Conservation (phyloP, 2,113 vertebrate species). For the Electrona antarctica region DNA sequence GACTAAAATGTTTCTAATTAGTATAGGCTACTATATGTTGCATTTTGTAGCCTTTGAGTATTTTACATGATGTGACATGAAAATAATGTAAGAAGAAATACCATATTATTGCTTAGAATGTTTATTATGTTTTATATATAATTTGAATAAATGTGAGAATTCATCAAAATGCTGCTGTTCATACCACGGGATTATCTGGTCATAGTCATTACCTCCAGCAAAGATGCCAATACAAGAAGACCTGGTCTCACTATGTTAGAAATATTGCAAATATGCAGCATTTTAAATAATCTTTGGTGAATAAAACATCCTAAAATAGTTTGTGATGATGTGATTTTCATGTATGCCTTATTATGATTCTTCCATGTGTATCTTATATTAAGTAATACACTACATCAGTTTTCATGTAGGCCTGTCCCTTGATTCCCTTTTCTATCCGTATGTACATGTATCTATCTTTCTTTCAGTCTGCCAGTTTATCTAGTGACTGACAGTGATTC, state of each 20-base stretch:
- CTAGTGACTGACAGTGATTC: too few species aligned
- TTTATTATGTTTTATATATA: too few species aligned
- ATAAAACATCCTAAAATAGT: too few species aligned
- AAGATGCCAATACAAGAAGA: neutral
- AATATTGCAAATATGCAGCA: neutral
- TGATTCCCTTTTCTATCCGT: neutral
- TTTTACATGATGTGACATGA: conserved; percentile 16
- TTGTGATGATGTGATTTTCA: neutral
- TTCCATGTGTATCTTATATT: conserved; percentile 3
- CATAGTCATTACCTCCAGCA: neutral
- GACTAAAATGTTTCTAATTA: conserved; percentile 32
- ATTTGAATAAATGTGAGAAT: neutral
- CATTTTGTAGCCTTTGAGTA: conserved; percentile 29
- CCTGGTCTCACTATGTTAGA: neutral
- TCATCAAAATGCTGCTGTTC: neutral
- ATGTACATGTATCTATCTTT: neutral
- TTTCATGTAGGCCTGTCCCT: neutral
- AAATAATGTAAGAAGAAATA: conserved; percentile 16
- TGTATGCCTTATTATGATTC: neutral
- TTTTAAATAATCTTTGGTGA: neutral
- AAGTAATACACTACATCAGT: conserved; percentile 38
- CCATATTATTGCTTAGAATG: neutral
- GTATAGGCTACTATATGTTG: conserved; percentile 6
- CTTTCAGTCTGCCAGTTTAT: too few species aligned
- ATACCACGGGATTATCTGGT: neutral